phyloP scores from a whole-genome alignment of 2,113 vertebrate species.

The Petrocephalus microphthalmus region DNA sequence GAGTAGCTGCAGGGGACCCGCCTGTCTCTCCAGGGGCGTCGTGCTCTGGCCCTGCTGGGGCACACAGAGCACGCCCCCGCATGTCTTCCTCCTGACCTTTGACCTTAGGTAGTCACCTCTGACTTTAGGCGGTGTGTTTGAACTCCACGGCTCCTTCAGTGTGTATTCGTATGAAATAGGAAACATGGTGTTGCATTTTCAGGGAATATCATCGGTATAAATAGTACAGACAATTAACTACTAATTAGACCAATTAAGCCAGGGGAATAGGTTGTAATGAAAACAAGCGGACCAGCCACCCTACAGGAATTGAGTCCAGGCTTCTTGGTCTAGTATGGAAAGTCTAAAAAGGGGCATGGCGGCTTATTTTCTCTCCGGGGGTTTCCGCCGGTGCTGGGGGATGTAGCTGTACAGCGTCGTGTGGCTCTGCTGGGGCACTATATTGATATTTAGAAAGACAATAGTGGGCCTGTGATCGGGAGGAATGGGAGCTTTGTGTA shows the following conservation, averaged over 20 bases:
- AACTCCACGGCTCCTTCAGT: background rate
- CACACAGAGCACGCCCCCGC: background rate
- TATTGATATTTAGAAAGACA: constrained; percentile 1
- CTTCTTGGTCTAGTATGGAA: background rate
- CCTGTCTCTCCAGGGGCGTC: background rate
- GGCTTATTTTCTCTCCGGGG: background rate
- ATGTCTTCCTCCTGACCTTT: background rate
- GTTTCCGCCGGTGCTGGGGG: background rate
- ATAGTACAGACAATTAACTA: constrained; percentile 10
- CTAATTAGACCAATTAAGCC: constrained; percentile 2
- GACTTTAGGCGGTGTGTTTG: background rate
- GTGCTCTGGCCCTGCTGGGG: background rate
- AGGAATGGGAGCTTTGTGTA: background rate
- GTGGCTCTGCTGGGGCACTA: background rate
- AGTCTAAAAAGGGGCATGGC: background rate
- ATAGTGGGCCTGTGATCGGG: background rate
- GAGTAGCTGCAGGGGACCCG: background rate
- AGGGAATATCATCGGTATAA: constrained; percentile 2
- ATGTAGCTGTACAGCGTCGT: background rate
- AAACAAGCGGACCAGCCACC: background rate
- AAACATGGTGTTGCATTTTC: constrained; percentile 2
- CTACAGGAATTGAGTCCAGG: background rate
- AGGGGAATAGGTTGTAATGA: constrained; percentile 11
- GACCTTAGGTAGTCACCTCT: background rate
- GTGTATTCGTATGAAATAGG: background rate